A percentile compares a stretch with the other conserved stretches of the same genome.
Conservation (phyloP, 2,888 invertebrate species). For the Embidobia sp. region DNA sequence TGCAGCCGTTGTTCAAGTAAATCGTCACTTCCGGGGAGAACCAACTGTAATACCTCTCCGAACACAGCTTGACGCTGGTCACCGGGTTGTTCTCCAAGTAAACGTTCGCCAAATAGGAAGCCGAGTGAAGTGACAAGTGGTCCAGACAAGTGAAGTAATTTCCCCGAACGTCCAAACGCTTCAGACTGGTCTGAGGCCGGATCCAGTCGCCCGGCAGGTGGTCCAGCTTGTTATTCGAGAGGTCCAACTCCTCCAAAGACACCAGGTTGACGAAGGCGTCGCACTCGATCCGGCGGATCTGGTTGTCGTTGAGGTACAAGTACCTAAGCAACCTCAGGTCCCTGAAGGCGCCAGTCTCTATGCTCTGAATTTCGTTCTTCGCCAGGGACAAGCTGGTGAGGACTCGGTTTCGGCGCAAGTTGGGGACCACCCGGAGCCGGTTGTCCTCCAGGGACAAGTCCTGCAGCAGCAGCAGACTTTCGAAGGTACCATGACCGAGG, state of each 20-base stretch:
- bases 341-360: constrained; percentile 64
- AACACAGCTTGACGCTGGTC: constrained; percentile 34
- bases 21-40: constrained; percentile 67
- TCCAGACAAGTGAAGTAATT: constrained; percentile 66
- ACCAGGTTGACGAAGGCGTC: constrained; percentile 66
- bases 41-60: constrained; percentile 48
- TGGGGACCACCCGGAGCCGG: constrained; percentile 63
- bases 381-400: constrained; percentile 69
- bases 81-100: constrained; percentile 72
- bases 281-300: constrained; percentile 65
- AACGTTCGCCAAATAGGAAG: constrained; percentile 66
- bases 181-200: constrained; percentile 48
- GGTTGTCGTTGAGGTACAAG: constrained; percentile 69
- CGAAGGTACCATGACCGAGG: constrained; percentile 66
- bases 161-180: constrained; percentile 68
- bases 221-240: constrained; percentile 68
- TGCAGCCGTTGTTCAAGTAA: constrained; percentile 67
- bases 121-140: constrained; percentile 65
- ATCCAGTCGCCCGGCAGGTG: constrained; percentile 68
- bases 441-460: constrained; percentile 71
- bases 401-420: constrained; percentile 49
- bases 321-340: constrained; percentile 66
- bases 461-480: constrained; percentile 56
- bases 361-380: constrained; percentile 67
- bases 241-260: constrained; percentile 67